A percentile compares a stretch with the other conserved stretches of the same genome.
phyloP scores from a whole-genome alignment of 2,113 vertebrate species.

The Gnathonemus echidnorhynchus region DNA sequence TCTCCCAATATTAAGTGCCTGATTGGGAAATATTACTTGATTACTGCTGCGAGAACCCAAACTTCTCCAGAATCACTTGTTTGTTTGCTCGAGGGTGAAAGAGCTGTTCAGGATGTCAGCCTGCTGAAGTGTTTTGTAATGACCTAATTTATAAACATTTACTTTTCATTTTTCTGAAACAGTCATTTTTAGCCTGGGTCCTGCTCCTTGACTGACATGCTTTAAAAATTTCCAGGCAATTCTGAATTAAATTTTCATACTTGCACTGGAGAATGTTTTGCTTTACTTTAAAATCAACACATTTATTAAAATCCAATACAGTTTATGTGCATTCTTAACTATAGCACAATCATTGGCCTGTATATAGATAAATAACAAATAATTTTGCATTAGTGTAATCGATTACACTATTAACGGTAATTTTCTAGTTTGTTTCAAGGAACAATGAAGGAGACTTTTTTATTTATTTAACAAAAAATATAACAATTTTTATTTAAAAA shows the following conservation, averaged over 20 bases:
- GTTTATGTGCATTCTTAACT: neutral
- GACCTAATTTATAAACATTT: slow-evolving; percentile 7
- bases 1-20: neutral
- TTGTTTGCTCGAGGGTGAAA: slow-evolving; percentile 3
- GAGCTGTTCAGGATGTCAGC: neutral
- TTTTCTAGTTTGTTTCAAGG: neutral
- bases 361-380: neutral
- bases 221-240: neutral
- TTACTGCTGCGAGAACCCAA: neutral
- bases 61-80: neutral
- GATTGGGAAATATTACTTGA: neutral
- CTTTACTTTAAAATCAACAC: neutral
- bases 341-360: neutral
- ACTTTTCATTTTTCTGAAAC: neutral
- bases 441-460: neutral
- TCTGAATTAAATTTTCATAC: neutral
- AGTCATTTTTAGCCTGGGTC: neutral
- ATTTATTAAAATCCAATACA: neutral
- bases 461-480: neutral
- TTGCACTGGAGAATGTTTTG: neutral
- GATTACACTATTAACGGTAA: neutral
- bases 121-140: neutral
- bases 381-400: neutral
- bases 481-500: neutral
- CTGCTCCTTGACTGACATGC: neutral